phyloP scores from a whole-genome alignment of 2,888 invertebrate genomes.

The Sphecodes monilicornis region DNA sequence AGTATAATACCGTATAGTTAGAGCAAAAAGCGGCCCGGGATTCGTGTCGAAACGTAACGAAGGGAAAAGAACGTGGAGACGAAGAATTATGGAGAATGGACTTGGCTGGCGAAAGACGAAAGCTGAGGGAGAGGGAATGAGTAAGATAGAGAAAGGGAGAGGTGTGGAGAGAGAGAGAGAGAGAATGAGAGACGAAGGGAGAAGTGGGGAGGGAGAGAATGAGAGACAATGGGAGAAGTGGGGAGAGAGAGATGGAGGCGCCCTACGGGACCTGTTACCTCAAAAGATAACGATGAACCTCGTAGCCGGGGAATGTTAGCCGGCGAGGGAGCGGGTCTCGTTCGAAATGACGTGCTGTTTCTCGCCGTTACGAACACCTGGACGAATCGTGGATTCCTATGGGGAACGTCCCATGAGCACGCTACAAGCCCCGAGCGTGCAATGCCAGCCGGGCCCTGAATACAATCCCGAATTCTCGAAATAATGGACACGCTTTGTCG shows the following conservation, averaged over 20 bases:
- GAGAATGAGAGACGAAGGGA: not conserved
- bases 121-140: not conserved
- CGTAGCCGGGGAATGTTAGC: conserved; percentile 31
- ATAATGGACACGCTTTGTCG: conserved; percentile 35
- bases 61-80: not conserved
- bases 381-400: conserved; percentile 34
- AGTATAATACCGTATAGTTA: not conserved
- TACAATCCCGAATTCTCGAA: conserved; percentile 11
- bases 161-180: not conserved
- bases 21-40: not conserved
- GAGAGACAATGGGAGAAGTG: conserved; percentile 30
- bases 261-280: conserved; percentile 63
- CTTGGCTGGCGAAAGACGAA: not conserved
- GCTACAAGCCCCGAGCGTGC: conserved; percentile 23
- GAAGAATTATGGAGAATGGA: not conserved
- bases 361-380: conserved; percentile 51
- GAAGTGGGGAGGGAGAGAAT: not conserved
- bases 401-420: conserved; percentile 25
- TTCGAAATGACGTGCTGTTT: conserved; percentile 39
- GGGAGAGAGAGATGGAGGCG: conserved; percentile 20
- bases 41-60: conserved; percentile 7
- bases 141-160: not conserved
- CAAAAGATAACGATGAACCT: conserved; percentile 68
- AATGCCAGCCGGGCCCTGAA: not conserved
- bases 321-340: not conserved